These are phyloP conservation scores for Spodoptera exigua DNA, from an alignment of 2,888 invertebrate species.

Conservation along the genomic window DNA sequence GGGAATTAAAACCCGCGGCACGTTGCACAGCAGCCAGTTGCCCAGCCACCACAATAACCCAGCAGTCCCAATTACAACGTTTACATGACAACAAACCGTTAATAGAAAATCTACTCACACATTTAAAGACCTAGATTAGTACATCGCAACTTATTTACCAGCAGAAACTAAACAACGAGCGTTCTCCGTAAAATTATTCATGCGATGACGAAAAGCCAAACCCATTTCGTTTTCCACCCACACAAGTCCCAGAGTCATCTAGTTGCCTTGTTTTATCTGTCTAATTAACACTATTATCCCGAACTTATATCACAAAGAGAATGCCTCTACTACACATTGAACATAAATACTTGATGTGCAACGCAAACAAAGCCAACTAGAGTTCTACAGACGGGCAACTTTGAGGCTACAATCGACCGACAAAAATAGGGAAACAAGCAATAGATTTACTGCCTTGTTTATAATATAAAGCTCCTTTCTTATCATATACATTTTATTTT, in stretches of 20 bases:
- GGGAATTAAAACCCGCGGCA: no score
- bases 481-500: no score
- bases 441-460: no score
- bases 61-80: no score
- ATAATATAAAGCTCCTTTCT: no score
- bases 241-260: neutral
- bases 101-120: no score
- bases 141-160: neutral
- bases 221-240: slow-evolving; percentile 7
- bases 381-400: slow-evolving; percentile 20
- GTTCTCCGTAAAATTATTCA: slow-evolving; percentile 20
- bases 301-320: slow-evolving; percentile 50
- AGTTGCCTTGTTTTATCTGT: slow-evolving; percentile 18
- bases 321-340: slow-evolving; percentile 38
- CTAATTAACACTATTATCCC: slow-evolving; percentile 36
- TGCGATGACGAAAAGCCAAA: slow-evolving; percentile 4
- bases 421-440: no score
- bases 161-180: neutral
- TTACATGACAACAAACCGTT: no score
- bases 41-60: no score
- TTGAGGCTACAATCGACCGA: neutral
- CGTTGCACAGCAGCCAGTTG: no score
- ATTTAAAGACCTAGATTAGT: no score
- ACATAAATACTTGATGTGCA: slow-evolving; percentile 43
- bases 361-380: slow-evolving; percentile 24